phyloP scores from a whole-genome alignment of 2,888 invertebrate species.

The Diarsia rubi region DNA sequence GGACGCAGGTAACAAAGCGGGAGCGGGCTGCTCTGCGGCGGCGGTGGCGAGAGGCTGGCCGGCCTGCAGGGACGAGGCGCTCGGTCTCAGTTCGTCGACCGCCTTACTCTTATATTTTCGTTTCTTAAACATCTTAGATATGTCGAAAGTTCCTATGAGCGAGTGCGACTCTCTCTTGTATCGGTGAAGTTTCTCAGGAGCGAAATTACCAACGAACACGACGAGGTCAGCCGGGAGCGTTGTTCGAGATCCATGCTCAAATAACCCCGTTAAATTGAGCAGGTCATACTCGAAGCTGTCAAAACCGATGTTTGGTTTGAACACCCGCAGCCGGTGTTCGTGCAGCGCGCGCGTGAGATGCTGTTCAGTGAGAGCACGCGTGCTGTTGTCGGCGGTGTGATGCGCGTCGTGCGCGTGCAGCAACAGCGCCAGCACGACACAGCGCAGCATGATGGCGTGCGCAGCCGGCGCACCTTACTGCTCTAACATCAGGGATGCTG shows the following conservation, averaged over 20 bases:
- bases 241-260: conserved; percentile 5
- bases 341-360: conserved; percentile 17
- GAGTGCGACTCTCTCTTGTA: conserved; percentile 75
- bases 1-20: not conserved
- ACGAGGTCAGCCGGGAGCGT: conserved; percentile 18
- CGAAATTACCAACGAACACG: conserved; percentile 29
- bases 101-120: conserved; percentile 68
- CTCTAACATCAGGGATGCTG: conserved; percentile 6
- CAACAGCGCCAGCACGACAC: conserved; percentile 38
- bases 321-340: conserved; percentile 8
- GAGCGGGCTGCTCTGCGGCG: not conserved
- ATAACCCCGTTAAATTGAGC: conserved; percentile 40
- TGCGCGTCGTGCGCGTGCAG: conserved; percentile 26
- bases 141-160: conserved; percentile 82
- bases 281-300: conserved; percentile 36
- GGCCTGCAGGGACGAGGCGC: conserved; percentile 71
- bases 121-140: conserved; percentile 80
- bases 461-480: conserved; percentile 29
- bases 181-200: conserved; percentile 40
- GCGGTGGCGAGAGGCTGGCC: not conserved
- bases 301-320: conserved; percentile 12
- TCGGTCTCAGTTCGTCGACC: conserved; percentile 63
- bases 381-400: conserved; percentile 6
- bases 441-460: conserved; percentile 35
- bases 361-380: conserved; percentile 15